Base-by-base conservation (phyloP, 2,797 vertebrate genomes). In the Gallinago solitaria region DNA sequence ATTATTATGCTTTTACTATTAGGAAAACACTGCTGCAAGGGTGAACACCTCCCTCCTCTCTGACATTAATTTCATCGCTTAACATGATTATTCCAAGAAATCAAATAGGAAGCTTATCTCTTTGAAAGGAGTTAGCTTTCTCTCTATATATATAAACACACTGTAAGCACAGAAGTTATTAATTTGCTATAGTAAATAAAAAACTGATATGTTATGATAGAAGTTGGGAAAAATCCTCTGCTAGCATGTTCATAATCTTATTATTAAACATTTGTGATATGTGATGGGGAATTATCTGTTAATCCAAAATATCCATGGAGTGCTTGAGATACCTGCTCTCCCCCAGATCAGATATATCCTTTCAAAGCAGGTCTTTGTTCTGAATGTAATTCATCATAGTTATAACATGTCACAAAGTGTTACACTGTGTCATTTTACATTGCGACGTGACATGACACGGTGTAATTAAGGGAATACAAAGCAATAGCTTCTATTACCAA, bases 361-460 rank as follows among this genome's bases (percentile, higher is more conserved):
- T 97, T 96, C 94, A 97, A 97, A 97, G 95, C 77, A 85, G 75
- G 85, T 80, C 91, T 97, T 96, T 97, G 87, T 96, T 97, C 37
- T 54, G 84, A 91, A 97, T 91, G 97, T 94, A 98, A 98, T 98
- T 98, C 96, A 98, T 98, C 98, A 98, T 97, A 95, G 96, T 98
- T 98, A 98, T 97, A 96, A 93, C 92, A 97, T 95, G 97, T 98
- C 98, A 97, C 96, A 94, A 98, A 90, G 53, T 97, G 96, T 97
- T 98, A 97, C 91, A 94, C 91, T 90, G 86, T 97, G 97, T 98
- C 98, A 97, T 98, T 98, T 98, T 97, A 96, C 95, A 97, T 18
- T 87, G 95, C 90, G 85, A 97, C 41, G 47, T 79, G 78, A 97
- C 97, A 97, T 97, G 98, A 98, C 97, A 97, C 79, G 79, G 92